These are phyloP conservation scores for Ptychobarbus kaznakovi DNA, from an alignment of 2,797 vertebrate genomes.

Conservation along the genomic window DNA sequence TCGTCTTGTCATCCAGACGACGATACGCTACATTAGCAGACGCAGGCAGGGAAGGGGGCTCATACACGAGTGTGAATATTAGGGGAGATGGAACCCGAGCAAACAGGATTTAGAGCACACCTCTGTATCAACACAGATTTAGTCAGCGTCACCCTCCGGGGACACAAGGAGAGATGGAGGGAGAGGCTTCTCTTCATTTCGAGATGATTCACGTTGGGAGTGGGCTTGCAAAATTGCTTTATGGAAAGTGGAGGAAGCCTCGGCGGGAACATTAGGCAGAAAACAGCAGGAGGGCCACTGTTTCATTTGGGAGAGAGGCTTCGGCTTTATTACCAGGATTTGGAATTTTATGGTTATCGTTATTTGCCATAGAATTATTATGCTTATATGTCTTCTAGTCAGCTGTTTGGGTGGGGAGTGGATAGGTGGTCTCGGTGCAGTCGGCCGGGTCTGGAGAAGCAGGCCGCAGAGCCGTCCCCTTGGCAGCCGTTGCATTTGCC, in stretches of 20 bases:
- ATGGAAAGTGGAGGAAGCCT: slow-evolving; percentile 72
- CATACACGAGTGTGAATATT: slow-evolving; percentile 67
- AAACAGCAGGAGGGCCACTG: slow-evolving; percentile 69
- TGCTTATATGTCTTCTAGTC: slow-evolving; percentile 70
- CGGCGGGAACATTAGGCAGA: slow-evolving; percentile 68
- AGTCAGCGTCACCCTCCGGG: slow-evolving; percentile 55
- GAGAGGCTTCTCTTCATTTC: slow-evolving; percentile 68
- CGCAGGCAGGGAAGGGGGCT: slow-evolving; percentile 57
- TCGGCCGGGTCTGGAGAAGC: slow-evolving; percentile 25
- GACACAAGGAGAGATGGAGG: slow-evolving; percentile 45
- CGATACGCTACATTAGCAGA: slow-evolving; percentile 49
- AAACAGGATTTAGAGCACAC: slow-evolving; percentile 65
- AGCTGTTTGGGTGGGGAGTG: slow-evolving; percentile 58
- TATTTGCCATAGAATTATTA: slow-evolving; percentile 74
- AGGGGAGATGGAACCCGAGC: slow-evolving; percentile 69
- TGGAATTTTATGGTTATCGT: slow-evolving; percentile 76
- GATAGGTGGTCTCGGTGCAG: slow-evolving; percentile 15
- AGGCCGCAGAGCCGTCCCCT: slow-evolving; percentile 26
- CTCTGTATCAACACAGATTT: slow-evolving; percentile 53
- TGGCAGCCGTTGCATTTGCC: slow-evolving; percentile 61
- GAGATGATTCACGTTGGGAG: slow-evolving; percentile 75
- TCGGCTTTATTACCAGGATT: slow-evolving; percentile 72
- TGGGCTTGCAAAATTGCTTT: slow-evolving; percentile 76
- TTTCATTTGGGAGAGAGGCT: slow-evolving; percentile 74
- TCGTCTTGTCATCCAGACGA: slow-evolving; percentile 47